Evolutionary conservation across 2,797 vertebrate species (phyloP), one percentile per base, ranked within the genome.

Genomic region (Falco peregrinus): DNA sequence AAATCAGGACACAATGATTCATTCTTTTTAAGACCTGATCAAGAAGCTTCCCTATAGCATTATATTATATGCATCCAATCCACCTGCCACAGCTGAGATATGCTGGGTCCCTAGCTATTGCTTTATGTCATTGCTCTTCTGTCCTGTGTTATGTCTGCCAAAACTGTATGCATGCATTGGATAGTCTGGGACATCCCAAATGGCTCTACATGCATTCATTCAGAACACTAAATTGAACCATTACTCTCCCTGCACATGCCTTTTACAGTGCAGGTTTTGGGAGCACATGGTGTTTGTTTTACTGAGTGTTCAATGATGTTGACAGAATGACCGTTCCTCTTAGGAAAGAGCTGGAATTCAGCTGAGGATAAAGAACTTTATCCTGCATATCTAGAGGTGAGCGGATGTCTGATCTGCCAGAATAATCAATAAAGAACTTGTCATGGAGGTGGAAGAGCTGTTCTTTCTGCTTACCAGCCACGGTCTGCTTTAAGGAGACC

Each of bases 81-180:
- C 43, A 45, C 43, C 17, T 45, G 43, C 43, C 43, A 45, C 43
- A 45, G 43, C 43, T 45, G 43, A 45, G 43, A 45, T 33, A 47
- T 28, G 33, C 17, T 41, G 45, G 17, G 9, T 67, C 19, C 11
- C 28, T 53, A 61, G 41, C 17, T 69, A 13, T 25, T 48, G 8
- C 41, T 80, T n/a, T 59, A 37, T 13, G 51, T 76, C 29, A 60
- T 16, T n/a, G 25, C 7, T 85, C 39, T 53, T 41, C 37, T 50
- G 19, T 54, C 26, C 17, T 19, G 14, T 50, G 31, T 50, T 33
- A 11, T n/a, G 56, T 39, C 33, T 77, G 29, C 21, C 85, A 87
- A 16, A 76, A 18, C 14, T 48, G 3, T 24, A 13, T 64, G 17
- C 3, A 2, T 70, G 53, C 1, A 2, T 1, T 63, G 48, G n/a